Base-by-base conservation (phyloP, 1,140 invertebrate species). In the Planococcus citri region DNA sequence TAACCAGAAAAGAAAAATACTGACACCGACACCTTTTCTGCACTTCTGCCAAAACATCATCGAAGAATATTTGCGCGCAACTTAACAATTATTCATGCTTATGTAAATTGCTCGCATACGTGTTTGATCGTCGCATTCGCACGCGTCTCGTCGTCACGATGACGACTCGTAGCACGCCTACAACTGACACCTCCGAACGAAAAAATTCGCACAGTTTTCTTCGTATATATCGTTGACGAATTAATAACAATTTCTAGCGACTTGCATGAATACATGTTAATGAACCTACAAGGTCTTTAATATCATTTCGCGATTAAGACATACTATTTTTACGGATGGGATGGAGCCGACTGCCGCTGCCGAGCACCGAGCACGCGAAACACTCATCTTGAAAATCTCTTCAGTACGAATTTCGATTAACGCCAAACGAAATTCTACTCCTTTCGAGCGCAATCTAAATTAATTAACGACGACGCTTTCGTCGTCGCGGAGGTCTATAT, bases 1-100 rank as follows among this genome's bases (percentile, higher is more conserved):
- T n/a, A n/a, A n/a, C n/a, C n/a, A 8, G 33, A 37, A 37, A 37
- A 37, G 33, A 37, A 37, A 37, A 37, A 37, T 37, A n/a, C n/a
- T n/a, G n/a, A n/a, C n/a, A n/a, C n/a, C n/a, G 41, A 51, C 41
- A 51, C 41, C 41, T 51, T 51, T 51, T 51, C 41, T 51, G n/a
- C 41, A 17, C 17, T 14, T 14, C 17, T 51, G 41, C 41, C 41
- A 51, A 51, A 51, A 51, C 41, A 3, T 20, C 41, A 20, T 51
- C 41, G 41, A n/a, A n/a, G n/a, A 51, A 51, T 51, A 51, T 51
- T 51, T 51, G 10, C 41, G 41, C 41, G n/a, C 12, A 51, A 51
- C n/a, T 51, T 51, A 9, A 17, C 41, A 51, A 51, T 51, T 51
- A 51, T 51, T 51, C 17, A 51, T 51, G 41, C 41, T 51, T 20